Evolutionary conservation across 2,797 vertebrate genomes (phyloP), one percentile per base, ranked within the genome.

Genomic region (Darevskia mixta): DNA sequence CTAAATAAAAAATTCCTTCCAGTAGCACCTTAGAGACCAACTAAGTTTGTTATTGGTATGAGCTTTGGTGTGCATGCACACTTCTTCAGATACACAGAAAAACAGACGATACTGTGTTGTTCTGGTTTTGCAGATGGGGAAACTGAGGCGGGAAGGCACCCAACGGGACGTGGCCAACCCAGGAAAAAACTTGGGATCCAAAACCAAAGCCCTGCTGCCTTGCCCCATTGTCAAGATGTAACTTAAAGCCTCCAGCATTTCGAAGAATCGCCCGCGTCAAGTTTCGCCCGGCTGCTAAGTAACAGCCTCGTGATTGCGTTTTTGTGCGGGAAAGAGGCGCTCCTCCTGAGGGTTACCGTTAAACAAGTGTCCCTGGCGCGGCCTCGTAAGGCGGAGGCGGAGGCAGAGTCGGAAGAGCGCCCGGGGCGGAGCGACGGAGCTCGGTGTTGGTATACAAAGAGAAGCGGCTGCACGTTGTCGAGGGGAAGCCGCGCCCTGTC

Each of bases 391-490:
- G 11, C 18, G 78, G 38, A 29, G 49, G 23, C 25, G 38, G 29
- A 29, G 49, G 23, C 25, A n/a, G 29, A 13, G 9, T 11, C 45
- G 32, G 71, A 29, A 41, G 82, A 35, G 27, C 1, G 64, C 20
- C 55, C 2, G 79, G 49, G 92, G 83, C 67, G 90, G 32, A 72
- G 80, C 85, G 4, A 11, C 0, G 38, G 6, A 17, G 83, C 55
- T 64, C 90, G 69, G 90, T 90, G 89, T 90, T 90, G 77, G 71
- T 90, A 90, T 67, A 90, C 89, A 90, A 80, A 80, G 76, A 9
- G 27, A 64, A 79, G 41, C 25, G 4, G 32, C 41, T 7, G 23
- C 81, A 84, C 58, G 61, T 76, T 87, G 82, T 81, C 11, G 15
- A 0, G 23, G 2, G 8, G 25, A 55, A 27, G 61, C 86, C 49